Conservation (phyloP, 2,888 invertebrate genomes). For the Boloria euphrosyne region DNA sequence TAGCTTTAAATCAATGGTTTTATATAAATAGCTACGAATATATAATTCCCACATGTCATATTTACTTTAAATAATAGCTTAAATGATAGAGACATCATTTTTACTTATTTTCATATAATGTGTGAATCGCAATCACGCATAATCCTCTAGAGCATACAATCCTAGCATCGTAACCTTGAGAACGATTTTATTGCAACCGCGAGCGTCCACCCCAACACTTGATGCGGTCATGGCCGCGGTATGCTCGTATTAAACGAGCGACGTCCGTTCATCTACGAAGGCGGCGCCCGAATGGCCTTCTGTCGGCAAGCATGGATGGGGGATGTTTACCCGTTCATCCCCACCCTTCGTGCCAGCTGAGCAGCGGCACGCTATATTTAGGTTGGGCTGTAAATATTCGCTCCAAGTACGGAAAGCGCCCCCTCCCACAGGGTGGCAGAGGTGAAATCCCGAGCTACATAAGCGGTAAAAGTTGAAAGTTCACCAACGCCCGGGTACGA, state of each 20-base stretch:
- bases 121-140: slow-evolving; percentile 4
- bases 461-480: slow-evolving; percentile 81
- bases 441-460: slow-evolving; percentile 56
- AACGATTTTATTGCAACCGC: slow-evolving; percentile 58
- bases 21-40: not conserved
- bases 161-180: slow-evolving; percentile 65
- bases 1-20: not conserved
- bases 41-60: not conserved
- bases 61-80: not conserved
- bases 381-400: slow-evolving; percentile 82
- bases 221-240: slow-evolving; percentile 71
- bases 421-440: slow-evolving; percentile 46
- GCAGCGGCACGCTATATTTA: slow-evolving; percentile 81
- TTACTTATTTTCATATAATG: not conserved
- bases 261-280: slow-evolving; percentile 69
- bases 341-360: slow-evolving; percentile 74
- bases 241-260: slow-evolving; percentile 54
- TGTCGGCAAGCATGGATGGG: slow-evolving; percentile 51
- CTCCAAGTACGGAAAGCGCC: slow-evolving; percentile 75
- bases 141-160: slow-evolving; percentile 23
- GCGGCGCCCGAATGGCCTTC: slow-evolving; percentile 71
- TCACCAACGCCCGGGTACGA: slow-evolving; percentile 75
- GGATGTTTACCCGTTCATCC: slow-evolving; percentile 73
- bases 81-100: not conserved
- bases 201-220: slow-evolving; percentile 63